Base-by-base conservation (phyloP, 2,888 invertebrate species). In the Buathra laborator region DNA sequence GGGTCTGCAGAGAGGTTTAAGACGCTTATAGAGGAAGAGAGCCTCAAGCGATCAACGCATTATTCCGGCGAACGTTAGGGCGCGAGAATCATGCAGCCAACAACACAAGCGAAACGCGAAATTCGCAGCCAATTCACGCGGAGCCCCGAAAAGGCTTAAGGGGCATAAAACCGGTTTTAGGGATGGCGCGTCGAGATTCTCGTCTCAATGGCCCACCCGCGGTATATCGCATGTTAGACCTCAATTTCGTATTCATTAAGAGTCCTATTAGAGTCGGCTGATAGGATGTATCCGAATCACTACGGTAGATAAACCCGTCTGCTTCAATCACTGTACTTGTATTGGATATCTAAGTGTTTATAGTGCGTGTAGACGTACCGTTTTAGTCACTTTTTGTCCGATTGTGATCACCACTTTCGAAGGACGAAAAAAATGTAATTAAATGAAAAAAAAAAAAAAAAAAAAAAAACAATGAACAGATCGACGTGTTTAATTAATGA, bases 211-310 rank as follows among this genome's bases (percentile, higher is more conserved):
- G 81, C 68, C 80, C 85, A 85, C 80, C 81, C 83, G 80, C 83
- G 78, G 70, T 79, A 83, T 64, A 86, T 86, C 83, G 84, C 87
- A 83, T 87, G 87, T 84, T 83, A 79, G 64, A 67, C 81, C 81
- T 85, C 87, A 87, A 87, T 87, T 86, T 85, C 80, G 67, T 86
- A 86, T 86, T 87, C 86, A 87, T 86, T 87, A 85, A 84, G 83
- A 82, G 81, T 81, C 72, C 84, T 62, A 83, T 87, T 87, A 86
- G 79, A 74, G 16, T 72, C 83, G 68, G 71, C 67, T 53, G 78
- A 81, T 83, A 66, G 66, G 76, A 64, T 77, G 80, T 71, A 53
- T 71, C 79, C 75, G 71, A 83, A 85, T 67, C 70, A 37, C 59
- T 82, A 32, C 48, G 48, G 29, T 24, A 64, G 62, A 74, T 51